Evolutionary conservation across 2,888 invertebrate genomes (phyloP), one percentile per base, ranked within the genome.

Genomic region (Drosophila pseudotalamancana): DNA sequence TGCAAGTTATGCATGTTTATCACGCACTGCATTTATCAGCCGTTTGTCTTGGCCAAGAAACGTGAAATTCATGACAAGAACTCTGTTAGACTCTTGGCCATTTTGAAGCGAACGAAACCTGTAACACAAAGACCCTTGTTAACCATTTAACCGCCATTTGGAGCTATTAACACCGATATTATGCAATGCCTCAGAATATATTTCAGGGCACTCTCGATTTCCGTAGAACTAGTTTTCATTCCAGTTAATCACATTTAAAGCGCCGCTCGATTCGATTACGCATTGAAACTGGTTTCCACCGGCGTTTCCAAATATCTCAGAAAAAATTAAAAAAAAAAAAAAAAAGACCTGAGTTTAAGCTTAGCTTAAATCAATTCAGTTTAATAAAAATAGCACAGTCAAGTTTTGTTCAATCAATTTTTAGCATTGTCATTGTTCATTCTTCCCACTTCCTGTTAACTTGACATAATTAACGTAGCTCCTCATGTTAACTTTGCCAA

Each of bases 171-270:
- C 71, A 67, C 76, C 59, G 37, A 59, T 61, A 56, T 73, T 72
- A 51, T 68, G 68, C 61, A 71, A 72, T 32, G 23, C 12, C 50
- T 6, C 11, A 23, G 27, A 45, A 53, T 56, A 55, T 1, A 46
- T 29, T 31, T 43, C 29, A 45, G 45, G 35, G 43, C 61, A 83
- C 80, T 80, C 62, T 86, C 86, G 70, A 59, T 83, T 80, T 79
- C 69, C 60, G 76, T 53, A 59, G 54, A 79, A 72, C 77, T 76
- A 19, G 63, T 66, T 82, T 69, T n/a, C 29, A 8, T 8, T n/a
- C 12, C 11, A 43, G 37, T n/a, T 31, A 32, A 55, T 34, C 25
- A 69, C 35, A 37, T 37, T 46, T 42, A 56, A 55, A 50, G 39
- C 34, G 57, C 63, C 70, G 51, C 59, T 34, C 35, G 23, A n/a